Conservation (phyloP, 92 coral and sea anemone species). For the Virgularia gustaviana region DNA sequence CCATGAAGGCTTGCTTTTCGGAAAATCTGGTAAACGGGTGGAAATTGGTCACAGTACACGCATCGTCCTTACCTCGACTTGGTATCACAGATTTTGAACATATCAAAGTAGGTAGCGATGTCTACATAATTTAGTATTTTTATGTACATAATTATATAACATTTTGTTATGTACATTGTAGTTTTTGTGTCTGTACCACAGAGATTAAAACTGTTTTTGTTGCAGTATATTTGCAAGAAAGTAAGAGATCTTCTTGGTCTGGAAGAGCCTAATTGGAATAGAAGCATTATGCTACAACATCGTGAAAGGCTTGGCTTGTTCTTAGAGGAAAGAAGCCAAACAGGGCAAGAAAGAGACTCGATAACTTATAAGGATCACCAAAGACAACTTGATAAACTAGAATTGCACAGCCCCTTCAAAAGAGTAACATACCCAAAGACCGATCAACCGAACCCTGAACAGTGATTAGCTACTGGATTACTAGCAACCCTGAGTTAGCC, state of each 20-base stretch:
- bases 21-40: conserved; percentile 89
- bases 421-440: conserved; percentile 13
- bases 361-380: conserved; percentile 68
- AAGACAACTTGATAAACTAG: conserved; percentile 65
- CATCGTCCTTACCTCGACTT: conserved; percentile 79
- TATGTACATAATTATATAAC: too few relatives aligned
- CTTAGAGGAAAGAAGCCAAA: conserved; percentile 79
- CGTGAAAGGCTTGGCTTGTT: conserved; percentile 77
- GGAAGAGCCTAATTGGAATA: conserved; percentile 88
- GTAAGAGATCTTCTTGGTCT: conserved; percentile 74
- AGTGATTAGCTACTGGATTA: too few relatives aligned
- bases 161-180: neutral
- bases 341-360: conserved; percentile 78
- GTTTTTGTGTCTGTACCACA: neutral
- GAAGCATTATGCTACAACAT: conserved; percentile 83
- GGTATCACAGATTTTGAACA: conserved; percentile 90
- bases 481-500: too few relatives aligned
- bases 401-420: conserved; percentile 41
- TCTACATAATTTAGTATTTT: neutral
- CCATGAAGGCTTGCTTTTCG: conserved; percentile 79
- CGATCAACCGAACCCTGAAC: too few relatives aligned
- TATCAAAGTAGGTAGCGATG: conserved; percentile 60
- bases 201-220: neutral
- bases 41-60: conserved; percentile 71
- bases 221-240: conserved; percentile 68